Conservation (phyloP, 2,888 invertebrate species). For the Rhimphoctona megacephalus region DNA sequence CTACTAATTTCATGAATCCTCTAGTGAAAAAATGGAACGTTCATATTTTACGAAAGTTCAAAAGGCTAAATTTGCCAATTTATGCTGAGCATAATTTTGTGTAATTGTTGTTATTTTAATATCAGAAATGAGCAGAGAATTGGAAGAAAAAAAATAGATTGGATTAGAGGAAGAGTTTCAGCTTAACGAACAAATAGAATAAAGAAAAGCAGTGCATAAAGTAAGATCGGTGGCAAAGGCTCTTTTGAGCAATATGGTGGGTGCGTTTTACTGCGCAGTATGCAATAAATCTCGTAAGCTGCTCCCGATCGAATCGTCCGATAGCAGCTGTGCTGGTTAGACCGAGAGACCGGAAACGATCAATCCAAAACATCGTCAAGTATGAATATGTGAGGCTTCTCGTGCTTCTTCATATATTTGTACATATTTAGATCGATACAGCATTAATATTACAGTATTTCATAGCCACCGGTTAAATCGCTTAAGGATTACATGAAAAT, state of each 20-base stretch:
- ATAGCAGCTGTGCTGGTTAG: conserved; percentile 69
- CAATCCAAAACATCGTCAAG: conserved; percentile 71
- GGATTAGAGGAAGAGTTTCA: background rate
- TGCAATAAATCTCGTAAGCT: conserved; percentile 64
- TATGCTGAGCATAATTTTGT: too few relatives aligned
- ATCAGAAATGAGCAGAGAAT: background rate
- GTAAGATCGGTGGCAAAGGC: conserved; percentile 5
- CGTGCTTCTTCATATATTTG: conserved; percentile 25
- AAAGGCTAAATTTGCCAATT: background rate
- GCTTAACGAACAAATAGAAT: background rate
- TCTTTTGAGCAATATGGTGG: conserved; percentile 54
- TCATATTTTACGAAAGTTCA: background rate
- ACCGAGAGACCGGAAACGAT: conserved; percentile 70
- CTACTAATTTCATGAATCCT: too few relatives aligned
- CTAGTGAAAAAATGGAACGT: too few relatives aligned
- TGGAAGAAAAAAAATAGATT: background rate
- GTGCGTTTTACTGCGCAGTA: conserved; percentile 64
- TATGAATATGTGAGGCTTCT: conserved; percentile 62
- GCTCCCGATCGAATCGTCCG: conserved; percentile 68
- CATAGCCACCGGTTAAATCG: background rate
- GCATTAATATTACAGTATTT: background rate
- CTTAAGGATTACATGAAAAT: background rate
- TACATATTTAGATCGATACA: background rate
- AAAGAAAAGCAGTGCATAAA: background rate
- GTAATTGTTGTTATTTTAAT: too few relatives aligned